These are phyloP conservation scores for Akabosia matsudoensis DNA, from an alignment of 1,140 invertebrate species.

Conservation along the genomic window DNA sequence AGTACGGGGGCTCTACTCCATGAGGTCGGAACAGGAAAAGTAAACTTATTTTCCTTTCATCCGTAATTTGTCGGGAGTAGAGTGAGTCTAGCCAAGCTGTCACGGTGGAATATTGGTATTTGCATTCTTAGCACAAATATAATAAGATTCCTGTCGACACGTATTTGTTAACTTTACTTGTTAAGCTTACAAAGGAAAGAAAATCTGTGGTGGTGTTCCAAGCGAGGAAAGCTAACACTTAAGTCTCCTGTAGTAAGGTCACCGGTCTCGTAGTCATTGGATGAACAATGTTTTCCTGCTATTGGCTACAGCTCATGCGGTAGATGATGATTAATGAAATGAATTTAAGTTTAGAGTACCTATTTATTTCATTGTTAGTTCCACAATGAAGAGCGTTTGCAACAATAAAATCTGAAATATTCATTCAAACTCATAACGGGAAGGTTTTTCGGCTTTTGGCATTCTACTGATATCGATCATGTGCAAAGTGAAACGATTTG, in stretches of 20 bases:
- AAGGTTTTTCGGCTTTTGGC: no score
- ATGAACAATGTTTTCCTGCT: background rate
- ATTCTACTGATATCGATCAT: no score
- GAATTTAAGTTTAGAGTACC: no score
- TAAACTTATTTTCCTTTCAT: background rate
- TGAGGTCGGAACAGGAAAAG: background rate
- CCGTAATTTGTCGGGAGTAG: background rate
- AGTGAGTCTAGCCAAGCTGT: background rate
- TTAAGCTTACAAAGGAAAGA: background rate
- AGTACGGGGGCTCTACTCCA: background rate
- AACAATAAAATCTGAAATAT: no score
- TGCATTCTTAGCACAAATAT: slow-evolving; percentile 9
- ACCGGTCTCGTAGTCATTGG: no score
- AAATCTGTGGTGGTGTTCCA: background rate
- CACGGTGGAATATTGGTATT: background rate
- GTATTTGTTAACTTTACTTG: background rate
- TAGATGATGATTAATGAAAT: background rate
- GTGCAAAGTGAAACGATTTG: background rate
- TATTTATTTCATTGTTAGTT: no score
- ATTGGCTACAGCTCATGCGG: background rate
- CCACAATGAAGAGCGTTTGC: no score
- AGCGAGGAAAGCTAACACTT: no score
- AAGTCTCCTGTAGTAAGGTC: no score
- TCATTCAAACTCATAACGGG: no score
- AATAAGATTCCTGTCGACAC: slow-evolving; percentile 10